A percentile compares a stretch with the other conserved stretches of the same genome.
Evolutionary conservation across 2,888 invertebrate species (phyloP).

Genomic region (Periphyllus acericola): DNA sequence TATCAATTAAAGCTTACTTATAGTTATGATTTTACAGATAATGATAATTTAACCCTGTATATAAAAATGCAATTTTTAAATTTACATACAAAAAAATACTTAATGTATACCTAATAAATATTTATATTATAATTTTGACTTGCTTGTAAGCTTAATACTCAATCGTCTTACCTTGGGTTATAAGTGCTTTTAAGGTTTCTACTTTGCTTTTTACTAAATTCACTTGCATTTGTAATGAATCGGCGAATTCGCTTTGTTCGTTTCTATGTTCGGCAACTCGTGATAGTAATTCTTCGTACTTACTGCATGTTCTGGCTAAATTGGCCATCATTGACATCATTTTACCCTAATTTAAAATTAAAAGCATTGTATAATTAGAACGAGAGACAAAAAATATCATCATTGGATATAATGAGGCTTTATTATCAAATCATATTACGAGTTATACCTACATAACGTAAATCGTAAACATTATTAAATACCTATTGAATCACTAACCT

Average conservation of each 20-base stretch:
- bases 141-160: background rate
- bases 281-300: slow-evolving; percentile 36
- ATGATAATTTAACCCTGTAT: too few relatives aligned
- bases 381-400: background rate
- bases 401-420: too few relatives aligned
- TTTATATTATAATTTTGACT: background rate
- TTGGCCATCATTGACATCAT: slow-evolving; percentile 32
- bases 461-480: too few relatives aligned
- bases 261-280: slow-evolving; percentile 13
- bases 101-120: too few relatives aligned
- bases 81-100: too few relatives aligned
- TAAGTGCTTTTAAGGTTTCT: slow-evolving; percentile 44
- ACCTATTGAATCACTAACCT: too few relatives aligned
- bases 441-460: too few relatives aligned
- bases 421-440: too few relatives aligned
- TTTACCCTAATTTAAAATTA: slow-evolving; percentile 25
- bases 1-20: too few relatives aligned
- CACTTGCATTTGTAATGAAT: slow-evolving; percentile 50
- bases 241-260: slow-evolving; percentile 15
- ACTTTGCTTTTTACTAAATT: slow-evolving; percentile 48
- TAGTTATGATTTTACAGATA: too few relatives aligned
- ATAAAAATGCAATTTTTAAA: too few relatives aligned
- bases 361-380: background rate
- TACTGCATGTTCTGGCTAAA: slow-evolving; percentile 3
- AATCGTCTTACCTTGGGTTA: slow-evolving; percentile 45